Percentiles rank a stretch among this genome's conserved stretches.
Conservation (phyloP, 1,140 invertebrate genomes). For the Daktulosphaira vitifoliae region DNA sequence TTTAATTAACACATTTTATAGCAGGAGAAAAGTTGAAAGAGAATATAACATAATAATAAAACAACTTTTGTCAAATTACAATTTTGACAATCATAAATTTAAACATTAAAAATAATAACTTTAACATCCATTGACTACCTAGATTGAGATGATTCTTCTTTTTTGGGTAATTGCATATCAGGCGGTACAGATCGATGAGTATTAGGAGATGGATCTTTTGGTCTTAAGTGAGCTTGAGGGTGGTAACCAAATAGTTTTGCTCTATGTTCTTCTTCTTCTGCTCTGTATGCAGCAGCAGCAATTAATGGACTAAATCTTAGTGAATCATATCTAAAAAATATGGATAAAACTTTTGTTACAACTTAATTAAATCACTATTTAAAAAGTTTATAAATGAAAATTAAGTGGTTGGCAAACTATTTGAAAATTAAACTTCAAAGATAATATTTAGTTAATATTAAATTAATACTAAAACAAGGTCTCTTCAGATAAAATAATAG, state of each 20-base stretch:
- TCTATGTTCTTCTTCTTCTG: conserved; percentile 55
- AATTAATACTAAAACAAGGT: too few relatives aligned
- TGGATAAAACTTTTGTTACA: neutral
- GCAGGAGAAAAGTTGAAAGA: neutral
- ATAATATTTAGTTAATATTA: too few relatives aligned
- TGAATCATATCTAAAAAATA: conserved; percentile 39
- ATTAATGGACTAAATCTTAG: conserved; percentile 39
- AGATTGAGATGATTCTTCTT: conserved; percentile 39
- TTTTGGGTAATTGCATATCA: conserved; percentile 35
- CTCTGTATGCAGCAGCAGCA: conserved; percentile 41
- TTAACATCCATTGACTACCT: conserved; percentile 35
- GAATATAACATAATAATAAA: neutral
- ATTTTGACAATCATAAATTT: neutral
- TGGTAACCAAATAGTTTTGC: conserved; percentile 63
- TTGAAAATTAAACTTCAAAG: neutral
- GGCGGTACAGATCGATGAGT: conserved; percentile 28
- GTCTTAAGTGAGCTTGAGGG: conserved; percentile 44
- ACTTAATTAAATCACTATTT: neutral
- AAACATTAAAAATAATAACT: neutral
- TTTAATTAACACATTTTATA: too few relatives aligned
- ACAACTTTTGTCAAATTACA: neutral
- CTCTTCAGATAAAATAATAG: too few relatives aligned
- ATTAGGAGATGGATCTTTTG: conserved; percentile 36
- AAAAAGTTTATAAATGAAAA: too few relatives aligned
- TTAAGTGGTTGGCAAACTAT: too few relatives aligned